Conservation (phyloP, 1,140 invertebrate genomes). For the Delia radicum region DNA sequence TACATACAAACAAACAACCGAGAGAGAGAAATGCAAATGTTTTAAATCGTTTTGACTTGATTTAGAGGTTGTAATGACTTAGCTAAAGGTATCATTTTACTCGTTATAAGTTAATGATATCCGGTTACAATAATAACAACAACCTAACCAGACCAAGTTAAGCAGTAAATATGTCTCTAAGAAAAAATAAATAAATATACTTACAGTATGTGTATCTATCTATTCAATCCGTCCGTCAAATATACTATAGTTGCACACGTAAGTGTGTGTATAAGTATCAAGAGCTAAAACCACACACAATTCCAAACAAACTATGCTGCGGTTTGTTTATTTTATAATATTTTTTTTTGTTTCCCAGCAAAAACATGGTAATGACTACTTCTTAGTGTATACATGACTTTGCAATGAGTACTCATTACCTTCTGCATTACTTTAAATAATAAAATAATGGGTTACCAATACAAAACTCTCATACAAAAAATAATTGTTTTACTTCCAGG, state of each 20-base stretch:
- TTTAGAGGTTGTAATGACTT: constrained; percentile 24
- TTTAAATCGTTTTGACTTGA: constrained; percentile 23
- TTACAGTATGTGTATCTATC: neutral
- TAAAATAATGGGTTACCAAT: no score
- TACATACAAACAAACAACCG: neutral
- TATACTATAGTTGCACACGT: neutral
- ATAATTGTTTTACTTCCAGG: no score
- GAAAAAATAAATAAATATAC: neutral
- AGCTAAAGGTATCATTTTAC: constrained; percentile 18
- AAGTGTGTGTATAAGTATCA: constrained; percentile 8
- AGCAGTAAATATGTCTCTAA: neutral
- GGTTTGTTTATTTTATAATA: neutral
- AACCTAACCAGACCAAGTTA: neutral
- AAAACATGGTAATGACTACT: neutral
- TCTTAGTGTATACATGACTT: no score
- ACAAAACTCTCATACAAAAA: no score
- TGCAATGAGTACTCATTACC: no score
- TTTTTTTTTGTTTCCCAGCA: neutral
- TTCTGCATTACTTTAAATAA: no score
- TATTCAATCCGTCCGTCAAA: neutral
- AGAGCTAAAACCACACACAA: constrained; percentile 10
- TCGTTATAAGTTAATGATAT: constrained; percentile 15
- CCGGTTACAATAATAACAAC: constrained; percentile 11
- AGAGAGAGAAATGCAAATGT: constrained; percentile 10
- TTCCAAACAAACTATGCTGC: constrained; percentile 16